Base-by-base conservation (phyloP, 2,113 vertebrate genomes). In the Chamaea fasciata region DNA sequence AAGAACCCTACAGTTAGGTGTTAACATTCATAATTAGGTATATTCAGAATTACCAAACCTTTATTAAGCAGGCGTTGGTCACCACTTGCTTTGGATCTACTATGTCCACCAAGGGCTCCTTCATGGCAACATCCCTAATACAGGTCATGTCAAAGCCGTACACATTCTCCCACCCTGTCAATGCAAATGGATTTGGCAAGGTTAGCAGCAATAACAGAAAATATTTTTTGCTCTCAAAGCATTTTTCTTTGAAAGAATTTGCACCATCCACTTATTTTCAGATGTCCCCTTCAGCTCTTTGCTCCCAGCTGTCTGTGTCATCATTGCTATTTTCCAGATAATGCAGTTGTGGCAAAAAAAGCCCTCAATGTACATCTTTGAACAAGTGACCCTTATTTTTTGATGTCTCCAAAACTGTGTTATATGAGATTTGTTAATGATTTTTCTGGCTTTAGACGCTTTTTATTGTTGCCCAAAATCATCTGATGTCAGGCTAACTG, bases 101-200 rank as follows among this genome's bases (percentile, higher is more conserved):
- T 22, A 99, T 98, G 90, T 99, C 99, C 98, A 99, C 99, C 97
- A 99, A 96, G 4, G 99, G 99, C 86, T 99, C 99, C 98, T 98
- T 99, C 98, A 99, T 99, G 92, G 99, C 99, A 78, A 99, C 99
- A 7, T 99, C 99, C 50, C 99, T 98, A 96, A 99, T 99, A 91
- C 99, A 99, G 88, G 99, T 99, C 99, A 99, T 99, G 98, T 99
- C 99, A 97, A 99, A 99, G 90, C 99, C 99, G 41, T 99, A 99
- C 65, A 99, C 99, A 12, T 99, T 99, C 97, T 99, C 99, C 99
- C 99, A 99, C 99, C 99, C 99, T 99, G 98, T 65, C 62, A 95
- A 90, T 67, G 90, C 37, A 97, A 96, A 97, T 30, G 11, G 8
- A 90, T 50, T 46, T n/a, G 9, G 95, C 77, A 97, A 86, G 37